Base-by-base conservation (phyloP, 1,140 invertebrate genomes). In the Nasonia vitripennis region DNA sequence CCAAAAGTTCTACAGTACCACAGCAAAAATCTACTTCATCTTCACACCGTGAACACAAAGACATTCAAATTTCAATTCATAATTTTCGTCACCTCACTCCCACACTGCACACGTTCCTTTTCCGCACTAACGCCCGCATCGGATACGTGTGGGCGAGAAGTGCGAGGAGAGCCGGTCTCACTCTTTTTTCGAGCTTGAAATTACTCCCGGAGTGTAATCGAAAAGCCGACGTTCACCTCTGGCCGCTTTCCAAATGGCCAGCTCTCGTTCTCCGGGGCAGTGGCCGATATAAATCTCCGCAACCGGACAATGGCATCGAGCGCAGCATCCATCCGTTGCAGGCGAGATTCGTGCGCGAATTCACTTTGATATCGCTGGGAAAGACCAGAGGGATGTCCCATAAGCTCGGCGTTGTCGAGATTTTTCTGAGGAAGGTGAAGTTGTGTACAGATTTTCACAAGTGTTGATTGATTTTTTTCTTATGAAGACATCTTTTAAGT, bases 171-270 rank as follows among this genome's bases (percentile, higher is more conserved):
- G 14, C 12, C 20, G 55, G 20, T 41, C 73, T 17, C 73, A 11
- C 75, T 27, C 41, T 20, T 81, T 74, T 73, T 71, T 74, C 75
- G n/a, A 48, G 81, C 27, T 2, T 20, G 48, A 74, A 73, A 82
- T 82, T 82, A 74, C 70, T 62, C 34, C 34, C 20, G 34, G 55
- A 41, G 74, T 68, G 81, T 83, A 74, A 83, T 67, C 73, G 81
- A 77, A 67, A 77, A 68, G 41, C 71, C 51, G 23, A 68, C 48
- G 81, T 45, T 55, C 51, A 75, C 48, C 51, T 82, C 70, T 83
- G 55, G 74, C 74, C 14, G 11, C 17, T 55, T 23, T 77, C 81
- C 74, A 78, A 83, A 83, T 78, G 55, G 41, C 27, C 20, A 14
- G 73, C 41, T 81, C 48, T 81, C 79, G 37, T 70, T 81, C 41